Conservation (phyloP, 1,140 invertebrate species). For the Calephelis nemesis region DNA sequence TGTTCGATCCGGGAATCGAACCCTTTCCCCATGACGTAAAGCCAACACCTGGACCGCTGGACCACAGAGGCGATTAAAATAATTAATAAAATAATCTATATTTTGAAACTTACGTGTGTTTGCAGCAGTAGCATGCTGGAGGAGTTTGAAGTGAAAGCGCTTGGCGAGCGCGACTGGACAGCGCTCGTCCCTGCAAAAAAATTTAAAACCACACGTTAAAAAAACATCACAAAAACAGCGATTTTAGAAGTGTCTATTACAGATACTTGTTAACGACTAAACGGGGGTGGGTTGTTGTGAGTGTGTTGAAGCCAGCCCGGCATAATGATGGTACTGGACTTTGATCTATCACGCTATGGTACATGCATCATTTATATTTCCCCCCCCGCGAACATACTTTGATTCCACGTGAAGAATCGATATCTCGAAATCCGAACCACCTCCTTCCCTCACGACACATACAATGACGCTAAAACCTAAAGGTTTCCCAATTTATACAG, state of each 20-base stretch:
- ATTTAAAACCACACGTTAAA: conserved; percentile 3
- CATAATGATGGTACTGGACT: conserved; percentile 56
- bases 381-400: conserved; percentile 75
- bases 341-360: conserved; percentile 77
- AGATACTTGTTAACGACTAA: conserved; percentile 12
- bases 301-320: conserved; percentile 46
- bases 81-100: too few relatives aligned
- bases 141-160: conserved; percentile 67
- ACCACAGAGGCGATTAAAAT: too few relatives aligned
- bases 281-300: conserved; percentile 37
- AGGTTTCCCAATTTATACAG: conserved; percentile 71
- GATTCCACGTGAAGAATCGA: conserved; percentile 68
- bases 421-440: conserved; percentile 48
- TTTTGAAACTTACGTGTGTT: conserved; percentile 71
- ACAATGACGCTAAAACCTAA: conserved; percentile 56
- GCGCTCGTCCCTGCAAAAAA: conserved; percentile 77
- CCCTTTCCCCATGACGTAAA: too few relatives aligned
- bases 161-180: conserved; percentile 74
- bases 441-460: conserved; percentile 49
- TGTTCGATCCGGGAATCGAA: too few relatives aligned
- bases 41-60: too few relatives aligned
- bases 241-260: conserved; percentile 9
- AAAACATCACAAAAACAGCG: neutral
- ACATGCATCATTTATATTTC: conserved; percentile 78
- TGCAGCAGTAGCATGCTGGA: conserved; percentile 80